phyloP scores from a whole-genome alignment of 2,113 vertebrate species.

The Plotosus lineatus region DNA sequence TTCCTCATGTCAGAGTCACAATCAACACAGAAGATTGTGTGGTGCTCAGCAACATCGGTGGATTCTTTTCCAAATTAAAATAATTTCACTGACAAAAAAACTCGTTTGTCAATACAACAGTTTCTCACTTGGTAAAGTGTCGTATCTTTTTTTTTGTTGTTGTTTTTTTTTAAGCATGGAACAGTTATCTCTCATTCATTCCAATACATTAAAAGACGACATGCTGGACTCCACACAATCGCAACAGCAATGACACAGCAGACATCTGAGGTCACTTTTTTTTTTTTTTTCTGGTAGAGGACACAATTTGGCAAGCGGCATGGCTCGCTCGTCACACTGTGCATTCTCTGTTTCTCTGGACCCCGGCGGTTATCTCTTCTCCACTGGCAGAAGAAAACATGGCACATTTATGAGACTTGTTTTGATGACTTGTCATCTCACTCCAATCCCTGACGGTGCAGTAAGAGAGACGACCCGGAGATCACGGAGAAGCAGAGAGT shows the following conservation, averaged over 20 bases:
- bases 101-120: neutral
- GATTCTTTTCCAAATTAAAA: neutral
- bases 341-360: conserved; percentile 42
- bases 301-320: conserved; percentile 36
- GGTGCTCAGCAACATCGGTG: conserved; percentile 29
- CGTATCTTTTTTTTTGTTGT: neutral
- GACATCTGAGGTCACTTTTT: conserved; percentile 39
- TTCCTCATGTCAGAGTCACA: conserved; percentile 48
- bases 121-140: neutral
- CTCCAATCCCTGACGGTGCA: conserved; percentile 44
- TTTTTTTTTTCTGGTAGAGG: conserved; percentile 27
- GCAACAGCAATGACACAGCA: conserved; percentile 51
- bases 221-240: conserved; percentile 47
- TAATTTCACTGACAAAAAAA: too few relatives aligned
- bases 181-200: neutral
- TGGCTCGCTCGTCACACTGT: conserved; percentile 34
- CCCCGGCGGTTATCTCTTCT: neutral
- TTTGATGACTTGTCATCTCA: conserved; percentile 35
- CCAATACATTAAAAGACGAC: conserved; percentile 5
- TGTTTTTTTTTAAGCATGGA: neutral
- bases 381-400: conserved; percentile 18
- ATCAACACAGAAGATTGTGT: conserved; percentile 48
- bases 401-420: neutral
- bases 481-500: conserved; percentile 55
- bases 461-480: conserved; percentile 44